Evolutionary conservation across 2,113 vertebrate genomes (phyloP), one percentile per base, ranked within the genome.

Genomic region (Tylochromis polylepis): DNA sequence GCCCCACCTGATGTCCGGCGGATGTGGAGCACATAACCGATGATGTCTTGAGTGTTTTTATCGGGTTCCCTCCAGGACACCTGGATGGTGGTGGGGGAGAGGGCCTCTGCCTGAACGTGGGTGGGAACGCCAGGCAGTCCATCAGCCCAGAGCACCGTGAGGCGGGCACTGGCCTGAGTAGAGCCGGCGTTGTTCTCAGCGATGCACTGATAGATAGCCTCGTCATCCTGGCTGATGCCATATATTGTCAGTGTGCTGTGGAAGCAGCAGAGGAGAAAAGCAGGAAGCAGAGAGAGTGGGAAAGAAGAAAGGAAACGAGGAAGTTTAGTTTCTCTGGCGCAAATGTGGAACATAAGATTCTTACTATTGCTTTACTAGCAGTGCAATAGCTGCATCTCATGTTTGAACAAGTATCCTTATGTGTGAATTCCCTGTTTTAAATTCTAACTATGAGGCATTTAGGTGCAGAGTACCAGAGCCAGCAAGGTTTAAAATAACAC

Each of bases 201-300:
- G 5, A 99, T 97, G 16, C 99, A 99, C 91, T 99, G 99, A 96
- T 99, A 99, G 95, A 99, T 99, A 75, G 98, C 99, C 91, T 99
- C 99, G 2, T 99, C 98, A 0, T 97, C 97, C 81, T 97, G 97
- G 87, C 97, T 97, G 16, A 99, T 97, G 82, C 98, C 96, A 0
- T 97, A 97, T 93, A 99, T 98, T 22, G 97, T 98, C 87, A 99
- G 95, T 0, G 99, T 98, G 96, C 99, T 99, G 60, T 6, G 80
- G 89, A 62, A 86, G 87, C 81, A 94, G 49, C 0, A 20, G 49
- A 5, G 46, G 31, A 31, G 11, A 62, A 16, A 31, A 53, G 27
- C 70, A 3, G 22, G 34, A 65, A 70, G 20, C 49, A 59, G 77
- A 31, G 65, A 56, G 55, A n/a, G 2, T 8, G 5, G 43, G 59